These are phyloP conservation scores for Hydrochoerus hydrochaeris DNA, from an alignment of 2,113 vertebrate species.

Conservation along the genomic window DNA sequence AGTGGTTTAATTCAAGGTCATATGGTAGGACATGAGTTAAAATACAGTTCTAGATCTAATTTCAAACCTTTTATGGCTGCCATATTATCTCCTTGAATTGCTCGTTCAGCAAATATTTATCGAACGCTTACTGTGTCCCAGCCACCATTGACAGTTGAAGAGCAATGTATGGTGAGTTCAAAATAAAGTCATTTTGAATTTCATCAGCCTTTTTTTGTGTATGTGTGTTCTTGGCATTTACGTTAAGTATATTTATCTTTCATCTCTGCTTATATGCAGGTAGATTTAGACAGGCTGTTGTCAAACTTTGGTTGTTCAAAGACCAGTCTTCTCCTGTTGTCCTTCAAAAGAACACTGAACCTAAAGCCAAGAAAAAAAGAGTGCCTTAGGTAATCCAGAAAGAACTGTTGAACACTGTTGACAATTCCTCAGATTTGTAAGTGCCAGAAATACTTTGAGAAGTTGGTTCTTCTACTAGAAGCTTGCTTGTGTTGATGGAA, in stretches of 20 bases:
- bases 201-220: background rate
- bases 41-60: constrained; percentile 10
- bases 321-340: background rate
- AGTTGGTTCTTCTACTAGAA: background rate
- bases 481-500: constrained; percentile 5
- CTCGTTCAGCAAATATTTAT: background rate
- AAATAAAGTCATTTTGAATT: background rate
- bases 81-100: background rate
- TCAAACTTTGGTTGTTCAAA: constrained; percentile 29
- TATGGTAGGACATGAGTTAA: background rate
- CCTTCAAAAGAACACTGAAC: background rate
- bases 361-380: constrained; percentile 4
- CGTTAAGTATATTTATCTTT: background rate
- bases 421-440: background rate
- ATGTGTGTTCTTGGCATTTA: background rate
- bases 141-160: background rate
- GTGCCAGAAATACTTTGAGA: constrained; percentile 12
- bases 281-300: background rate
- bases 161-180: constrained; percentile 22
- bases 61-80: background rate
- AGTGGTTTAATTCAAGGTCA: background rate
- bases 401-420: background rate
- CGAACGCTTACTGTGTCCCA: background rate
- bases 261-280: constrained; percentile 1
- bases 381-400: background rate